Percentiles rank a stretch among this genome's conserved stretches.
Conservation (phyloP, 1,140 invertebrate genomes). For the Brachionus rotundiformis region DNA sequence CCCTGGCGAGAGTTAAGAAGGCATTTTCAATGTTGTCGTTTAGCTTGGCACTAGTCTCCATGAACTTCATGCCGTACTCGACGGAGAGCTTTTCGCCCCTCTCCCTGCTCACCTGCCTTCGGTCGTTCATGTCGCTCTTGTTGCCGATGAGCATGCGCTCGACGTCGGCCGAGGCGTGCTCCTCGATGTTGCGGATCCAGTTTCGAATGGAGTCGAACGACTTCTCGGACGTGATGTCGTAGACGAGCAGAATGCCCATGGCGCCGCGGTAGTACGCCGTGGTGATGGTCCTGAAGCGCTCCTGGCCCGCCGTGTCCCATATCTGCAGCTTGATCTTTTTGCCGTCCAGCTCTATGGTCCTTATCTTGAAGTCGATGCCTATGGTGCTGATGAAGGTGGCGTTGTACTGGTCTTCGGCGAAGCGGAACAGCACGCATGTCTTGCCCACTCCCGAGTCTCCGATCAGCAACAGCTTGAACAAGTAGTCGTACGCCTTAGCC, state of each 20-base stretch:
- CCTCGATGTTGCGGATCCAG: conserved; percentile 96
- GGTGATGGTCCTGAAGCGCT: conserved; percentile 93
- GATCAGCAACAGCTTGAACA: conserved; percentile 95
- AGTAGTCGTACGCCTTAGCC: conserved; percentile 89
- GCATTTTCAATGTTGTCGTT: conserved; percentile 66
- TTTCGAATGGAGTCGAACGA: conserved; percentile 98
- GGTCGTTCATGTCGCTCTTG: conserved; percentile 98
- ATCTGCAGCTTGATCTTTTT: conserved; percentile 68
- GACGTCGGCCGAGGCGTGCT: conserved; percentile 99
- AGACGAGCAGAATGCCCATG: conserved; percentile 68
- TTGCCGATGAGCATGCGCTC: conserved; percentile 99
- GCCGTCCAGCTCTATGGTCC: conserved; percentile 67
- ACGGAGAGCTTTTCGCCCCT: conserved; percentile 86
- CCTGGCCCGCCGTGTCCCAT: conserved; percentile 68
- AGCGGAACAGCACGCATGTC: conserved; percentile 95
- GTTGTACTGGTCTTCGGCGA: conserved; percentile 96
- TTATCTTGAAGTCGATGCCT: conserved; percentile 74
- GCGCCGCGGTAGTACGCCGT: conserved; percentile 95
- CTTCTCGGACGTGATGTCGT: conserved; percentile 74
- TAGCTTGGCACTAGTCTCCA: conserved; percentile 98
- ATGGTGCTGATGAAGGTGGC: conserved; percentile 97
- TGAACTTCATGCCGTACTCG: conserved; percentile 94
- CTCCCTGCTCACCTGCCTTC: conserved; percentile 85
- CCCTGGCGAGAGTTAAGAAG: conserved; percentile 72
- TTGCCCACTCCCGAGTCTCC: conserved; percentile 95